These are phyloP conservation scores for Aplochiton taeniatus DNA, from an alignment of 2,797 vertebrate species.

Conservation along the genomic window DNA sequence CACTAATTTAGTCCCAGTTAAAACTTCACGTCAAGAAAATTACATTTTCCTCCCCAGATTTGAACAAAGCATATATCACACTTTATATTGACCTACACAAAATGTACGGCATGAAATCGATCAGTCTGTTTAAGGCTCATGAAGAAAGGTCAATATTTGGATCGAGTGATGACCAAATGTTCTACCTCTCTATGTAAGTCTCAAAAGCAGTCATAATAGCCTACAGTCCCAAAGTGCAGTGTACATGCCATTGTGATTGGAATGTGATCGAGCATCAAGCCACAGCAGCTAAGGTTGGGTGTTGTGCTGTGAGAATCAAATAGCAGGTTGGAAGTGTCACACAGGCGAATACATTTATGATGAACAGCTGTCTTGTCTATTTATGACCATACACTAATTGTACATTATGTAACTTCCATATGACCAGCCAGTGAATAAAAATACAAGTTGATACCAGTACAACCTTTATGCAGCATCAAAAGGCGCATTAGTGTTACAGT, in stretches of 20 bases:
- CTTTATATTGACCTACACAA: conserved; percentile 11
- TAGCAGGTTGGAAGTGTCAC: conserved; percentile 34
- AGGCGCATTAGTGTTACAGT: too few species aligned
- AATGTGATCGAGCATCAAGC: conserved; percentile 25
- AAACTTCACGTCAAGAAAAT: not conserved
- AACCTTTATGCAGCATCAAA: too few species aligned
- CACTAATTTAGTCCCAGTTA: too few species aligned
- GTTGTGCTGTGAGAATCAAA: conserved; percentile 9
- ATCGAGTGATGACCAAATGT: conserved; percentile 9
- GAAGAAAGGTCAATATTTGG: conserved; percentile 36
- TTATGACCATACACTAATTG: conserved; percentile 24
- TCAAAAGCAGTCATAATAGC: conserved; percentile 9
- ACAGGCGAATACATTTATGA: conserved; percentile 39
- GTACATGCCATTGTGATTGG: conserved; percentile 30
- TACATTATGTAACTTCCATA: conserved; percentile 6
- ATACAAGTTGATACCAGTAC: too few species aligned
- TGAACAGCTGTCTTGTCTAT: conserved; percentile 29
- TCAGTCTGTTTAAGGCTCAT: conserved; percentile 9
- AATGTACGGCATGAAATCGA: conserved; percentile 31
- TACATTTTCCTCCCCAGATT: not conserved
- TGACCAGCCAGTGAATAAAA: not conserved
- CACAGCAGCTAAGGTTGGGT: not conserved
- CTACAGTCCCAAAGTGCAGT: conserved; percentile 8
- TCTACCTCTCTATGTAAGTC: conserved; percentile 14
- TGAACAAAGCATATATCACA: conserved; percentile 9